Evolutionary conservation across 30 jellyfish, hydroid and myxozoan genomes (phyloP).

Genomic region (Pseudorhiza aurosa): DNA sequence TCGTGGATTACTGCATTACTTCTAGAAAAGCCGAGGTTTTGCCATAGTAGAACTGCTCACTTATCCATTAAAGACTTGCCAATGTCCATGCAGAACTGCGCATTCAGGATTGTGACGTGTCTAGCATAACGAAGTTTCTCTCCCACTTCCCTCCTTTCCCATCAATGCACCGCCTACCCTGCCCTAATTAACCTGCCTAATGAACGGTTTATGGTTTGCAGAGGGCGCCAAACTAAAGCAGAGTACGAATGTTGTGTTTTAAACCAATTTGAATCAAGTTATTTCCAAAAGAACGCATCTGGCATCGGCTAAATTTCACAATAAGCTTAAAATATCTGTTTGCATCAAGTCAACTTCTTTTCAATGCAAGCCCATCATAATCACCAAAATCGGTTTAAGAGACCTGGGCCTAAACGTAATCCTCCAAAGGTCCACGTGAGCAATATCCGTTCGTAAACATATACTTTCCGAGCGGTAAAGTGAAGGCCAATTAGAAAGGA

Average conservation of each 20-base stretch:
- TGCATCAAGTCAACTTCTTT: slow-evolving; percentile 9
- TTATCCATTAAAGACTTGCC: too few relatives aligned
- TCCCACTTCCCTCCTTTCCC: too few relatives aligned
- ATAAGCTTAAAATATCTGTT: slow-evolving; percentile 19
- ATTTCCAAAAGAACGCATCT: slow-evolving; percentile 39
- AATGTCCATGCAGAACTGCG: too few relatives aligned
- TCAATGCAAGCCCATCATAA: slow-evolving; percentile 23
- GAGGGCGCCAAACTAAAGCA: neutral
- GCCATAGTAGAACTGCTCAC: too few relatives aligned
- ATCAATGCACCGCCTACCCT: too few relatives aligned
- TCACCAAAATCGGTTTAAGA: slow-evolving; percentile 13
- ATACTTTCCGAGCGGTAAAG: neutral
- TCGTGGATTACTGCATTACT: too few relatives aligned
- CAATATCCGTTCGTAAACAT: neutral
- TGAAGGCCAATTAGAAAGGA: neutral
- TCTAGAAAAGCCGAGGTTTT: too few relatives aligned
- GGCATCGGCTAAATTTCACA: slow-evolving; percentile 2
- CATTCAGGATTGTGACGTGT: neutral
- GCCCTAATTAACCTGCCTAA: too few relatives aligned
- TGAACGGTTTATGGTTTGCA: neutral
- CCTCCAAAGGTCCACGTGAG: slow-evolving; percentile 35
- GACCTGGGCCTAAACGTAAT: slow-evolving; percentile 7
- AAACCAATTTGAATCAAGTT: slow-evolving; percentile 30
- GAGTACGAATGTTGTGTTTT: neutral
- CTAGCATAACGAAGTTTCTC: neutral